Percentiles rank a stretch among this genome's conserved stretches.
Evolutionary conservation across 2,797 vertebrate genomes (phyloP).

Genomic region (Alauda arvensis): DNA sequence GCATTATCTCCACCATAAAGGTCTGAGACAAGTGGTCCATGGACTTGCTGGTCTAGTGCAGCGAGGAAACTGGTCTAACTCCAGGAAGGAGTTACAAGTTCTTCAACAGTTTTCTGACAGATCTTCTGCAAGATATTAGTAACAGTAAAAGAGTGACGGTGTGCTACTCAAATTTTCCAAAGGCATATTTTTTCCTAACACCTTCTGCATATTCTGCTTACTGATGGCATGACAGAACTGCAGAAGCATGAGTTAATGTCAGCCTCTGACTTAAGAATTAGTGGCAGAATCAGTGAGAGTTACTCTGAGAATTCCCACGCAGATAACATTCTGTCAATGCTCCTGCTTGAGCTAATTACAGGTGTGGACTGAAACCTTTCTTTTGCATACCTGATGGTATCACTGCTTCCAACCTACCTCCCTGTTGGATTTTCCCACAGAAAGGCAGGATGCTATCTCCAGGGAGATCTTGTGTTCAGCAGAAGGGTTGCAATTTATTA

Average conservation of each 20-base stretch:
- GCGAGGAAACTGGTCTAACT: background rate
- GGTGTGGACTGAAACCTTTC: background rate
- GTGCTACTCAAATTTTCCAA: background rate
- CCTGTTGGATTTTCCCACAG: background rate
- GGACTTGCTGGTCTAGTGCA: background rate
- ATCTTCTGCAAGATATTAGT: background rate
- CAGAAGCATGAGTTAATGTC: background rate
- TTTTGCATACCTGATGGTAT: background rate
- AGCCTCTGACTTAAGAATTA: background rate
- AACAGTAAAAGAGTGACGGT: background rate
- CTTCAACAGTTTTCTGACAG: background rate
- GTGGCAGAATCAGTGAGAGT: background rate
- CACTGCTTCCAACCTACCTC: background rate
- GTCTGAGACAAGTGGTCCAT: background rate
- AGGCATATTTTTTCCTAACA: background rate
- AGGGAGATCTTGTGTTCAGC: background rate
- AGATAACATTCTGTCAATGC: background rate
- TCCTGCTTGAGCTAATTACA: background rate
- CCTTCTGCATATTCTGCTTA: background rate
- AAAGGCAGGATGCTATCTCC: background rate
- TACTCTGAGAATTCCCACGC: background rate
- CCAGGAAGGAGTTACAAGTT: background rate
- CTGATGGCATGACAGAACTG: background rate
- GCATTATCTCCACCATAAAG: background rate
- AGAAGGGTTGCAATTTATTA: background rate